These are phyloP conservation scores for Grallaria varia DNA, from an alignment of 2,113 vertebrate genomes.

Conservation along the genomic window DNA sequence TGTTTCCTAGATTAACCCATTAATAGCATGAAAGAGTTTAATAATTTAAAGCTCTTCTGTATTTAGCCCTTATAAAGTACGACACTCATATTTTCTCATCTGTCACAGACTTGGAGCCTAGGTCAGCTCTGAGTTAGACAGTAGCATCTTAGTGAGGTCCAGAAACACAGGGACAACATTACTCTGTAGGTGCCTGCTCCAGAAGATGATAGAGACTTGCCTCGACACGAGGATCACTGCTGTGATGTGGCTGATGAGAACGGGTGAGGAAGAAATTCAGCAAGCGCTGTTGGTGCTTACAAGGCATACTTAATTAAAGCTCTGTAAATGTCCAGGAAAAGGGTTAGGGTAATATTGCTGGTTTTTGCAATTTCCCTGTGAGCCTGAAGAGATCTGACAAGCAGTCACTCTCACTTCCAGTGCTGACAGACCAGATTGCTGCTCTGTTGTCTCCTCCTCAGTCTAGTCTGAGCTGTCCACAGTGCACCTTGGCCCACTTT, in stretches of 20 bases:
- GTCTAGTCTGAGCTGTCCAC: neutral
- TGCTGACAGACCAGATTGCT: neutral
- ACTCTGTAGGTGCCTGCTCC: neutral
- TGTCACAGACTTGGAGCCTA: neutral
- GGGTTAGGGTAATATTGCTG: neutral
- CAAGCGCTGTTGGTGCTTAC: neutral
- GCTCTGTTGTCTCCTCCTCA: neutral
- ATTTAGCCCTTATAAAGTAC: neutral
- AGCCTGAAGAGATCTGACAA: neutral
- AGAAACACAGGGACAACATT: neutral
- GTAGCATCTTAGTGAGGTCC: neutral
- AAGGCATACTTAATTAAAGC: neutral
- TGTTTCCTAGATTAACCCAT: neutral
- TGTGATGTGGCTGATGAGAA: neutral
- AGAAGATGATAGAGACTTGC: neutral
- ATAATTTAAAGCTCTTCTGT: neutral
- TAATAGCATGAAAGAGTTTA: neutral
- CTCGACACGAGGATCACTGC: fast-evolving
- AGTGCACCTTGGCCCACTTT: neutral
- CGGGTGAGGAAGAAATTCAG: neutral
- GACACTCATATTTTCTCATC: neutral
- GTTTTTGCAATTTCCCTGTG: neutral
- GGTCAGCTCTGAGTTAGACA: neutral
- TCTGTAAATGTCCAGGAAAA: neutral
- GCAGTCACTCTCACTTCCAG: neutral